Conservation (phyloP, 2,888 invertebrate genomes). For the Papilio protenor region DNA sequence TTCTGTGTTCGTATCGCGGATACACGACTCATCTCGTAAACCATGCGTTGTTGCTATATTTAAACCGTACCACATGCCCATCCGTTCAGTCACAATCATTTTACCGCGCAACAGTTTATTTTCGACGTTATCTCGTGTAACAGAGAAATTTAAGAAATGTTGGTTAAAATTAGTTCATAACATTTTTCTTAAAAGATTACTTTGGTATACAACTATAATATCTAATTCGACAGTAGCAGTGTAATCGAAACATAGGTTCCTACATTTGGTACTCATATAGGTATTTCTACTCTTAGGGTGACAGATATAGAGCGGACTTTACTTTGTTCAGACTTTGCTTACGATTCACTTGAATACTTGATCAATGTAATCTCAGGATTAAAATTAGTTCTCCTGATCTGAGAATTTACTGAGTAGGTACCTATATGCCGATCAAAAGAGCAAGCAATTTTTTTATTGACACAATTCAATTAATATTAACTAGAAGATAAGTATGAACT, state of each 20-base stretch:
- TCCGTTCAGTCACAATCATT: constrained; percentile 35
- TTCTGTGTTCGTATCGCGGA: constrained; percentile 28
- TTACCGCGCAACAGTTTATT: constrained; percentile 20
- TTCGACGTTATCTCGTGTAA: not conserved
- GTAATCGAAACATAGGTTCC: not conserved
- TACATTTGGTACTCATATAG: not conserved
- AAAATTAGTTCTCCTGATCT: too few relatives aligned
- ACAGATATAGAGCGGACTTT: too few relatives aligned
- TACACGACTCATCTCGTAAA: constrained; percentile 34
- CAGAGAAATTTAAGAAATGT: not conserved
- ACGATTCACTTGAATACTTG: too few relatives aligned
- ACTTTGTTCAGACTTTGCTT: too few relatives aligned
- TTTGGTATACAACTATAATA: not conserved
- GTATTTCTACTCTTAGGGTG: not conserved
- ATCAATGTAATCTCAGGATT: too few relatives aligned
- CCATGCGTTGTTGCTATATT: constrained; percentile 37
- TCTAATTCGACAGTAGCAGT: not conserved
- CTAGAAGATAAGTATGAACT: not conserved
- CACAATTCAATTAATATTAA: too few relatives aligned
- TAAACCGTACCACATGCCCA: constrained; percentile 41
- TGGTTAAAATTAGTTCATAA: not conserved
- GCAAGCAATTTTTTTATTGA: too few relatives aligned
- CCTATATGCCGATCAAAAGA: too few relatives aligned
- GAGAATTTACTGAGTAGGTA: too few relatives aligned
- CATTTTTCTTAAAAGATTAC: not conserved